Evolutionary conservation across 2,888 invertebrate genomes (phyloP).

Genomic region (Microplitis deprimator): DNA sequence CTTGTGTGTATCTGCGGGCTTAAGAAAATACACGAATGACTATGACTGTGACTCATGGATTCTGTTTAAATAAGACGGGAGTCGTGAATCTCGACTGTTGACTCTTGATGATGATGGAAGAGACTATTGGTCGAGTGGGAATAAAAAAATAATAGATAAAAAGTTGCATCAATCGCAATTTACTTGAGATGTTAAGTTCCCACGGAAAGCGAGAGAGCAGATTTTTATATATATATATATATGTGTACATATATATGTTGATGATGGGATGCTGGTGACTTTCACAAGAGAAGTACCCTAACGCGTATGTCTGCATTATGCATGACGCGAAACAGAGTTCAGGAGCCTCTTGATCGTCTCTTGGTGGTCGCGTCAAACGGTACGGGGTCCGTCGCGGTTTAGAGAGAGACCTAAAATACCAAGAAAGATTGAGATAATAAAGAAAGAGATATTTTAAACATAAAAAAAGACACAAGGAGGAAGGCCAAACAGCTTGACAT

Average conservation of each 20-base stretch:
- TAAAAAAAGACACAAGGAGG: slow-evolving; percentile 18
- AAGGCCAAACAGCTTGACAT: slow-evolving; percentile 46
- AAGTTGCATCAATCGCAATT: slow-evolving; percentile 34
- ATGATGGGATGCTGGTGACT: slow-evolving; percentile 31
- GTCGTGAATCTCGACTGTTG: slow-evolving; percentile 1
- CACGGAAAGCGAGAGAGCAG: slow-evolving; percentile 42
- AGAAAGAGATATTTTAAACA: slow-evolving; percentile 10
- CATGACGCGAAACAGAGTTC: slow-evolving; percentile 50
- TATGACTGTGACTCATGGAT: not conserved
- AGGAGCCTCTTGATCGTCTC: slow-evolving; percentile 52
- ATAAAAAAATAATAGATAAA: slow-evolving; percentile 18
- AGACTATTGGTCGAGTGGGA: not conserved
- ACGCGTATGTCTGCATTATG: slow-evolving; percentile 57
- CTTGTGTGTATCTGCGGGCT: not conserved
- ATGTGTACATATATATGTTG: slow-evolving; percentile 19
- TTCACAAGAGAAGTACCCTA: slow-evolving; percentile 43
- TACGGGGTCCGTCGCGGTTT: slow-evolving; percentile 18
- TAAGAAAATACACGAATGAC: not conserved
- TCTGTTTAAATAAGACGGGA: not conserved
- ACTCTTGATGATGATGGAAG: not conserved
- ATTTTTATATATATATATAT: slow-evolving; percentile 11
- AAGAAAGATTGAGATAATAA: slow-evolving; percentile 7
- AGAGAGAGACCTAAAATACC: not conserved
- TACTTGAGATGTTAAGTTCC: slow-evolving; percentile 31
- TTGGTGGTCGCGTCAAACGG: slow-evolving; percentile 39